Base-by-base conservation (phyloP, 2,888 invertebrate species). In the Drosophila falleni region DNA sequence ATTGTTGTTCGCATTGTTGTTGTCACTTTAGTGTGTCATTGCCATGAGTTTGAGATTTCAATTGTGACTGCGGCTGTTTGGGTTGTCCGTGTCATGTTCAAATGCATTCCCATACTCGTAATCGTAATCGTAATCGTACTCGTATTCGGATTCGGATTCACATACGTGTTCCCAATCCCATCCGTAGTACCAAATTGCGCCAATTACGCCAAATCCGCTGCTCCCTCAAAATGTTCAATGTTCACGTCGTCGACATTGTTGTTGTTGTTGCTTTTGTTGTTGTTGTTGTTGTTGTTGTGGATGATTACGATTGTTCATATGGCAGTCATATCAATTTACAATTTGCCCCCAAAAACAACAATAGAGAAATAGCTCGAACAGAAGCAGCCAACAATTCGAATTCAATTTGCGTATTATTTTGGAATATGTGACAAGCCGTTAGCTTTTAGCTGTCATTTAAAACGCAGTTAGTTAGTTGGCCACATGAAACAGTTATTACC, bases 1-100 rank as follows among this genome's bases (percentile, higher is more conserved):
- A 76, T 71, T 66, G 51, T 53, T 60, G 54, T 61, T 53, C 42
- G 44, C 39, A 47, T 51, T 80, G 70, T 72, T 83, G 68, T 81
- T 78, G 82, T 71, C 70, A 77, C 51, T 83, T 86, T 81, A 83
- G 83, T 83, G 72, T 88, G 85, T 86, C 85, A 88, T 86, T 88
- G 85, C 84, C 85, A 81, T 81, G 65, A 71, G 78, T 78, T 80
- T 82, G 83, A 81, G 83, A 80, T 74, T 81, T 81, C 83, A 81
- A 82, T 81, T 82, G 80, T 56, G 75, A 55, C 50, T 61, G 71
- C 58, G 65, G 23, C 55, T 33, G n/a, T 9, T 42, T 44, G n/a
- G 33, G 15, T 58, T 46, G 13, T 37, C 44, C 44, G 33, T 54
- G 54, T 54, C 54, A 54, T 41, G 41, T 44, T 47, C 46, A 58